Conservation (phyloP, 2,113 vertebrate species). For the Lophura nycthemera region DNA sequence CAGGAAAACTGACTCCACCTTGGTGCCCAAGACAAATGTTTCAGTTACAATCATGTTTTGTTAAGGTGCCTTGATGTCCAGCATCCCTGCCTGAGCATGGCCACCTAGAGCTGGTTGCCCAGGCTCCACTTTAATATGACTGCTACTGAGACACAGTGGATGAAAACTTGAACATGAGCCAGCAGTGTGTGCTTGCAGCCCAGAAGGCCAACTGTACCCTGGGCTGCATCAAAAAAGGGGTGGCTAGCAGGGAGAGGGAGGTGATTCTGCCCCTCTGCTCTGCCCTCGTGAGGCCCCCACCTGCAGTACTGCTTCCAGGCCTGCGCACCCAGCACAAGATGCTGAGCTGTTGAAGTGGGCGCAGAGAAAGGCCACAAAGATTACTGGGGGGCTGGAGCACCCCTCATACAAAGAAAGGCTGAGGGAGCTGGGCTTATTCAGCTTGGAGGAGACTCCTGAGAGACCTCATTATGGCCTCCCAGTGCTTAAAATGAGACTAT, state of each 20-base stretch:
- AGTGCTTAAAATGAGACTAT: background rate
- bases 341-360: background rate
- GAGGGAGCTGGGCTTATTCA: too few species aligned
- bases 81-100: background rate
- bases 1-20: background rate
- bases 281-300: background rate
- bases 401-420: too few species aligned
- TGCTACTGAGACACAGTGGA: background rate
- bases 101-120: background rate
- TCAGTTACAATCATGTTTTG: background rate
- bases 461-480: background rate
- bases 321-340: background rate
- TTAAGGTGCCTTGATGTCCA: background rate
- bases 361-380: background rate
- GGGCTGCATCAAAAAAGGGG: background rate
- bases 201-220: background rate
- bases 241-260: background rate
- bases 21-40: background rate
- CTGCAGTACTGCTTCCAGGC: background rate
- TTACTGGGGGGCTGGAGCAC: background rate
- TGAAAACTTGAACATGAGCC: background rate
- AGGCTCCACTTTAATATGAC: background rate
- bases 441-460: too few species aligned
- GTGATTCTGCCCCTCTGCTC: background rate
- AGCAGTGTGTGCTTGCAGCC: background rate